Evolutionary conservation across 1,140 invertebrate genomes (phyloP), one percentile per base, ranked within the genome.

Genomic region (Sminthurides bifidus): DNA sequence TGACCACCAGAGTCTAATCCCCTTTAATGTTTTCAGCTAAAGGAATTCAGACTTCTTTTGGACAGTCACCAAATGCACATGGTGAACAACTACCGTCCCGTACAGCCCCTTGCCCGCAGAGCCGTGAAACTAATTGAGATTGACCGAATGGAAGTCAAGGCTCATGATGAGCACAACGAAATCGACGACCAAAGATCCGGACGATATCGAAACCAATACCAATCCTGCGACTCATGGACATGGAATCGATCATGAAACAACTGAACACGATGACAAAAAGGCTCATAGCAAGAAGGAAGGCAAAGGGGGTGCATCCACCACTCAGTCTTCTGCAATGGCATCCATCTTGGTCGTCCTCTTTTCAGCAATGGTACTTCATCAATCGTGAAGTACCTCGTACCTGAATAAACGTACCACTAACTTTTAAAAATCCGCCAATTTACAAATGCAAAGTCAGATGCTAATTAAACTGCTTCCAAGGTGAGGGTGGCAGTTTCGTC

Each of bases 51-150:
- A 26, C 51, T 43, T 2, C 46, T 68, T 3, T 56, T 57, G 17
- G 65, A 66, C 26, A 61, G 61, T 12, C 24, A 63, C 21, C 62
- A 58, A 8, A 52, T 65, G 23, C 40, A n/a, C 19, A 33, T 73
- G 33, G 62, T 65, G 14, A 61, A 72, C 52, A 72, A 71, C 51
- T 69, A 63, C 62, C 56, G 71, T 15, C 69, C 68, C 1, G 44
- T 63, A 6, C 70, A 70, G 56, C 59, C 63, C 2, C 44, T 68
- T 19, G 61, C 66, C 26, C 56, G 58, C 3, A 54, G 70, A 2
- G 60, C 49, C 10, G 59, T 68, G 1, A 49, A 54, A 26, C 45
- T 37, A 14, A 44, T 44, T 15, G 35, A 45, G 2, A 24, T 52
- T 29, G 56, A 37, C 21, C 29, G 33, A 10, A 21, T 35, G 2